Base-by-base conservation (phyloP, 30 jellyfish, hydroid and myxozoan species). In the Chironex yamaguchii region DNA sequence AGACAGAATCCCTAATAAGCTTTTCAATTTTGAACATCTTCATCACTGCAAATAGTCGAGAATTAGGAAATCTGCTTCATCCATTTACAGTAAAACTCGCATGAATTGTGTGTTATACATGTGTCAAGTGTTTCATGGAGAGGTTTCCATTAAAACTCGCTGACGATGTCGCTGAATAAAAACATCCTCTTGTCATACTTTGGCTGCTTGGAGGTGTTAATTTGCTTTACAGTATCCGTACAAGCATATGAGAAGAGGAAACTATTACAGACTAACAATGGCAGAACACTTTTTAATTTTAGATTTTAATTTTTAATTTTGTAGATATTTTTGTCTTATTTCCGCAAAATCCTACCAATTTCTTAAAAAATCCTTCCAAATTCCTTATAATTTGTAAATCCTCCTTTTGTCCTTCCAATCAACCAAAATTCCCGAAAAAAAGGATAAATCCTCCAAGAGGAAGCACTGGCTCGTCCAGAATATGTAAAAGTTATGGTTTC, bases 51-150 rank as follows among this genome's bases (percentile, higher is more conserved):
- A 52, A 52, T 31, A 52, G 25, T 52, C 2, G 11, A 52, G 69
- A 52, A 52, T 52, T 52, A 52, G 69, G 69, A 52, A 52, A 52
- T 11, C 69, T 28, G 2, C 25, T 52, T 31, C 11, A 52, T 52
- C 25, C 69, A 52, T 52, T 52, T 52, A n/a, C n/a, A 31, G 69
- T 52, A 52, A 52, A 52, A 52, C 69, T 52, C 69, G 69, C 69
- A 52, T 52, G 25, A 52, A 52, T 52, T n/a, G n/a, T 52, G 69
- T 52, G 69, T 2, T 52, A 31, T 52, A 31, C 6, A 52, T 52
- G 69, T 52, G 69, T 52, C 69, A 52, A 52, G 69, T 52, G 69
- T 52, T 52, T 52, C 69, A 52, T 28, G 69, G 25, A 52, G 69
- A 52, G 69, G 69, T 52, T 52, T 52, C 69, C 11, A 1, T 52